Conservation (phyloP, 64 coral and sea anemone genomes). For the Trachythela sp. region DNA sequence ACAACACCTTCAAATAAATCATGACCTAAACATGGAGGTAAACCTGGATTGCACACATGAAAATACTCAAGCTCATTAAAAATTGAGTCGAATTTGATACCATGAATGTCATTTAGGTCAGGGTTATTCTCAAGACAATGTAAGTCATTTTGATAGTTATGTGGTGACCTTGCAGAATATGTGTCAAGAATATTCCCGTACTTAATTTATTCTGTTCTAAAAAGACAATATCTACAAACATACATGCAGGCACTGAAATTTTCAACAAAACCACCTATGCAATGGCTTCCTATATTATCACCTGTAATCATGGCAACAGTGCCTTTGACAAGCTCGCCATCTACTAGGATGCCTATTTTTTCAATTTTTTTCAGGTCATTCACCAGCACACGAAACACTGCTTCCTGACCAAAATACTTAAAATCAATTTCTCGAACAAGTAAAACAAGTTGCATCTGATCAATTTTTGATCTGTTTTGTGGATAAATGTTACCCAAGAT, state of each 20-base stretch:
- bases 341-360: background rate
- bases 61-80: background rate
- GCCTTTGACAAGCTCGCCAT: background rate
- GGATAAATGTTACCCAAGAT: background rate
- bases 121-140: background rate
- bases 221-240: background rate
- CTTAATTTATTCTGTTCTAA: background rate
- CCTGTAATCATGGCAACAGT: background rate
- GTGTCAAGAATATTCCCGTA: background rate
- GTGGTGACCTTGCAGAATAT: background rate
- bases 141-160: background rate
- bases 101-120: background rate
- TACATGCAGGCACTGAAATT: background rate
- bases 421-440: background rate
- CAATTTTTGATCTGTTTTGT: constrained; percentile 14
- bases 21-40: background rate
- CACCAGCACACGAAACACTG: background rate
- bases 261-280: background rate
- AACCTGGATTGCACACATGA: background rate
- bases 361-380: constrained; percentile 8
- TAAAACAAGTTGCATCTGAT: background rate
- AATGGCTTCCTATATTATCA: background rate
- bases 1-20: constrained; percentile 3
- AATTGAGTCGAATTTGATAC: background rate
- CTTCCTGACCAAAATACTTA: background rate